Percentiles rank a stretch among this genome's conserved stretches.
Conservation (phyloP, 2,888 invertebrate genomes). For the Caenorhabditis imperialis region DNA sequence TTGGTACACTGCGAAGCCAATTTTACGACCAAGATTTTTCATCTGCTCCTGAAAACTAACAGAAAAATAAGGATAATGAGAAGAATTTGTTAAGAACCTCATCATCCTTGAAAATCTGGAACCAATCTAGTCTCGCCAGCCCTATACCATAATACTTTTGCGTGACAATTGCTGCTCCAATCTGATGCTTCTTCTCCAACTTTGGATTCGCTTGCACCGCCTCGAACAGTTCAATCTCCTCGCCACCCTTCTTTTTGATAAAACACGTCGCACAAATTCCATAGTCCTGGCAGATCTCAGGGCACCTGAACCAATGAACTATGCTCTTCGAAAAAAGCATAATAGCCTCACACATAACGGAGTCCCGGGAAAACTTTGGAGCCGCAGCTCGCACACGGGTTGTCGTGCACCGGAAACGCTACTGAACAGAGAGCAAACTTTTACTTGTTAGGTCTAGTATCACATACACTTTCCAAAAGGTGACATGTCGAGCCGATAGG, state of each 20-base stretch:
- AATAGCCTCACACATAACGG: constrained; percentile 52
- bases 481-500: constrained; percentile 56
- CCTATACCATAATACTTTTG: constrained; percentile 55
- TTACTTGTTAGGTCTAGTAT: background rate
- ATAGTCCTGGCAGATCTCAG: constrained; percentile 55
- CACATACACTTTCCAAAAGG: constrained; percentile 57
- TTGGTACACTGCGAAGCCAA: constrained; percentile 55
- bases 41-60: constrained; percentile 35
- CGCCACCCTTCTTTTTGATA: constrained; percentile 50
- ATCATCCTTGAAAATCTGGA: constrained; percentile 31
- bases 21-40: constrained; percentile 52
- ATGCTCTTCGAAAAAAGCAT: background rate
- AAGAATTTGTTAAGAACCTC: constrained; percentile 25
- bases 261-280: constrained; percentile 59
- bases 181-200: constrained; percentile 48
- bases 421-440: constrained; percentile 34
- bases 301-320: constrained; percentile 29
- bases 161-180: constrained; percentile 56
- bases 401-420: constrained; percentile 57
- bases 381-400: constrained; percentile 56
- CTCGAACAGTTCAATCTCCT: constrained; percentile 54
- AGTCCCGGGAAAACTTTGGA: constrained; percentile 58
- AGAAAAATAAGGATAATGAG: background rate
- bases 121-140: constrained; percentile 50
- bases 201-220: constrained; percentile 52